A percentile compares a stretch with the other conserved stretches of the same genome.
phyloP scores from a whole-genome alignment of 2,797 vertebrate species.

The Poecilia picta region DNA sequence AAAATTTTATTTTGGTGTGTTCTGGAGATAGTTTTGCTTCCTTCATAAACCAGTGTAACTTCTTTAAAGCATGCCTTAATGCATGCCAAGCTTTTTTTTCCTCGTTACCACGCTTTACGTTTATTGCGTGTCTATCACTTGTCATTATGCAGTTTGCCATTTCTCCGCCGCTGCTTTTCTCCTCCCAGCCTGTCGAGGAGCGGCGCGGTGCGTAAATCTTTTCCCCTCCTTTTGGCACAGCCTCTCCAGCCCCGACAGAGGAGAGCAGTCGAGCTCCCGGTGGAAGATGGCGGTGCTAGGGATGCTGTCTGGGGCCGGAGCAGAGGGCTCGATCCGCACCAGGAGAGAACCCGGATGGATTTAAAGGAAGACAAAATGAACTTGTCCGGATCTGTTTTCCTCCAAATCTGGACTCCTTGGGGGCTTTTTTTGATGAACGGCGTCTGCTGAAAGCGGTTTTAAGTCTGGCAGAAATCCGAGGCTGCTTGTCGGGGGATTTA shows the following conservation, averaged over 20 bases:
- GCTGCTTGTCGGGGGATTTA: slow-evolving; percentile 48
- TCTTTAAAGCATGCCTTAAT: neutral
- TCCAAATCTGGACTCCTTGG: slow-evolving; percentile 52
- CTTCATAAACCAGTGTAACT: neutral
- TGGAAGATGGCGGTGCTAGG: slow-evolving; percentile 88
- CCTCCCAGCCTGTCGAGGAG: slow-evolving; percentile 13
- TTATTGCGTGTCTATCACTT: neutral
- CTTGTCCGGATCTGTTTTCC: slow-evolving; percentile 29
- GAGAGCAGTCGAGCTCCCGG: slow-evolving; percentile 73
- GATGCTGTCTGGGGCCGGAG: slow-evolving; percentile 77
- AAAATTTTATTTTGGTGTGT: neutral
- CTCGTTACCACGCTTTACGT: neutral
- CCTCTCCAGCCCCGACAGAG: slow-evolving; percentile 61
- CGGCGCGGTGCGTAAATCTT: slow-evolving; percentile 53
- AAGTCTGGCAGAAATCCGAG: slow-evolving; percentile 45
- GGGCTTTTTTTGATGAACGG: slow-evolving; percentile 32
- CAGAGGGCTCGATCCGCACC: slow-evolving; percentile 60
- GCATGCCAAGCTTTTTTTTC: neutral
- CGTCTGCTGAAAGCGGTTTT: slow-evolving; percentile 18
- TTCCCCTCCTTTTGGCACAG: slow-evolving; percentile 39
- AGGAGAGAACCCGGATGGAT: slow-evolving; percentile 61
- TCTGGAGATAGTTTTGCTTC: neutral
- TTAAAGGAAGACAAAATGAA: slow-evolving; percentile 53
- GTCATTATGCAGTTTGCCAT: neutral
- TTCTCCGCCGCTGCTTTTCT: neutral